Conservation (phyloP, 2,888 invertebrate species). For the Morpho achilles region DNA sequence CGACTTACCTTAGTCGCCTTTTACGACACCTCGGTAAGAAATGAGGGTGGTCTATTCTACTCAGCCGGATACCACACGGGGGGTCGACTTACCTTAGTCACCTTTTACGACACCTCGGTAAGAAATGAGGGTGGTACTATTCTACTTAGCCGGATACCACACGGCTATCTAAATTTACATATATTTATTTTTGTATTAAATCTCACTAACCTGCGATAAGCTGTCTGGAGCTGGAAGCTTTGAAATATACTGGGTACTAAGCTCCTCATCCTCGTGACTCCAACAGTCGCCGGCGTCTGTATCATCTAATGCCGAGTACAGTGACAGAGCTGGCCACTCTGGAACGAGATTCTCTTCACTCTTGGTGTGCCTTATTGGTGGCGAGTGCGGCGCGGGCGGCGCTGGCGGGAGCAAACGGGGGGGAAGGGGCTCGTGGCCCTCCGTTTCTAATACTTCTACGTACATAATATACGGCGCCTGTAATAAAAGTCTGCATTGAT, state of each 20-base stretch:
- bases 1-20: too few species aligned
- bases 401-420: slow-evolving; percentile 89
- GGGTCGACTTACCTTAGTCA: too few species aligned
- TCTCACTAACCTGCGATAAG: slow-evolving; percentile 86
- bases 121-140: too few species aligned
- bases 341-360: slow-evolving; percentile 93
- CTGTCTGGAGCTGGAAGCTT: slow-evolving; percentile 64
- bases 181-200: too few species aligned
- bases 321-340: slow-evolving; percentile 75
- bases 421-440: slow-evolving; percentile 89
- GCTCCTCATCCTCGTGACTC: slow-evolving; percentile 98
- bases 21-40: too few species aligned
- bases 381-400: slow-evolving; percentile 85
- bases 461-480: slow-evolving; percentile 98
- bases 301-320: slow-evolving; percentile 61
- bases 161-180: too few species aligned
- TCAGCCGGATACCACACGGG: too few species aligned
- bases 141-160: too few species aligned
- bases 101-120: too few species aligned
- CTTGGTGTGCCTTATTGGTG: slow-evolving; percentile 91
- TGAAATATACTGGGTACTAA: slow-evolving; percentile 65
- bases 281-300: slow-evolving; percentile 85
- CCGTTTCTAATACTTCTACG: slow-evolving; percentile 94
- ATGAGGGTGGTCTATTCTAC: too few species aligned
- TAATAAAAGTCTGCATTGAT: slow-evolving; percentile 4